Percentiles rank a stretch among this genome's conserved stretches.
phyloP scores from a whole-genome alignment of 2,113 vertebrate genomes.

The Phainopepla nitens region DNA sequence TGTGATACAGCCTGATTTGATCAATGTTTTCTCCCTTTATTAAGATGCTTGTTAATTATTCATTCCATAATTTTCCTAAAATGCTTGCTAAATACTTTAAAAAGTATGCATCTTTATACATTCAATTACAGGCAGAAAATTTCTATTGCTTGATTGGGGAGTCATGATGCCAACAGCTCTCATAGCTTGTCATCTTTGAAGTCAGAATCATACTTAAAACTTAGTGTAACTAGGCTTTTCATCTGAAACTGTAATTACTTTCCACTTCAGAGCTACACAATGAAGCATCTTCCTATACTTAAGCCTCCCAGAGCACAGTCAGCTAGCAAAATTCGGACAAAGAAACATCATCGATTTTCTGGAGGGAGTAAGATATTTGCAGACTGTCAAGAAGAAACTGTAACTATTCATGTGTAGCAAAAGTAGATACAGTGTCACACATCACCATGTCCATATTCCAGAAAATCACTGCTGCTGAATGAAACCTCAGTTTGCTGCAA shows the following conservation, averaged over 20 bases:
- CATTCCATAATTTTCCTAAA: conserved; percentile 9
- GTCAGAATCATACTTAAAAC: conserved; percentile 55
- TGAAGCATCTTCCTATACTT: conserved; percentile 42
- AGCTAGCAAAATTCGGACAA: conserved; percentile 21
- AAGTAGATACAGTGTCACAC: neutral
- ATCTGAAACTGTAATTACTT: conserved; percentile 58
- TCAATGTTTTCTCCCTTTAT: conserved; percentile 41
- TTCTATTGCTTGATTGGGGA: conserved; percentile 21
- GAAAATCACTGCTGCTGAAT: conserved; percentile 1
- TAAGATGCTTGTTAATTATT: conserved; percentile 23
- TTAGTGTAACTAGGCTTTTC: conserved; percentile 47
- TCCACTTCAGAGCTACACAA: conserved; percentile 57
- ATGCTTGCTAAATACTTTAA: neutral
- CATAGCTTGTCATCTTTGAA: conserved; percentile 25
- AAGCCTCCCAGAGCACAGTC: neutral
- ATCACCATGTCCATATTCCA: neutral
- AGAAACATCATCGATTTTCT: conserved; percentile 15
- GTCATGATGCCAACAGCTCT: conserved; percentile 25
- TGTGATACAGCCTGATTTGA: neutral
- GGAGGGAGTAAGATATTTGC: conserved; percentile 30
- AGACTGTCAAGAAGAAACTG: conserved; percentile 34
- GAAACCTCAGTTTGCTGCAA: neutral
- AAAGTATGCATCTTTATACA: neutral
- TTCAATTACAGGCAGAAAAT: conserved; percentile 34
- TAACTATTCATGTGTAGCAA: neutral